Percentiles rank a stretch among this genome's conserved stretches.
Evolutionary conservation across 2,797 vertebrate species (phyloP).

Genomic region (Enteromius anoplus): DNA sequence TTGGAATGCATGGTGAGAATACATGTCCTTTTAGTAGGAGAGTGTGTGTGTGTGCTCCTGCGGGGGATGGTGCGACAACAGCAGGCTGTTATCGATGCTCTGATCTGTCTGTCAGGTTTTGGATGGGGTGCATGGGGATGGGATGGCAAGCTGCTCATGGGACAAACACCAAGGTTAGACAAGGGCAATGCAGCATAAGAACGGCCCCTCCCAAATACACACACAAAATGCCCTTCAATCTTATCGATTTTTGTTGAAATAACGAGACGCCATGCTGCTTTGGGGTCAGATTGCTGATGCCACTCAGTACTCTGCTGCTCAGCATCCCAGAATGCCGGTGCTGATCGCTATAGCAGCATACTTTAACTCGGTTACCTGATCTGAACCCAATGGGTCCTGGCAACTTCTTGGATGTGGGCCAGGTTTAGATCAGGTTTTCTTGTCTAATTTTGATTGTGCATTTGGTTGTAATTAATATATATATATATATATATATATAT

Average conservation of each 20-base stretch:
- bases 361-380: slow-evolving; percentile 1
- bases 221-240: slow-evolving; percentile 77
- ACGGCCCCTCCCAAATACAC: slow-evolving; percentile 39
- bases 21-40: slow-evolving; percentile 8
- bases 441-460: background rate
- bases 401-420: background rate
- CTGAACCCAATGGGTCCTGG: background rate
- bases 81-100: slow-evolving; percentile 58
- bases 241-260: slow-evolving; percentile 83
- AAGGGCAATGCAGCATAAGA: slow-evolving; percentile 59
- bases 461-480: background rate
- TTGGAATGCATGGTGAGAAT: slow-evolving; percentile 15
- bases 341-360: slow-evolving; percentile 23
- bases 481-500: no score
- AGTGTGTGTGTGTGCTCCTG: background rate
- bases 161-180: slow-evolving; percentile 63
- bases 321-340: slow-evolving; percentile 48
- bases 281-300: slow-evolving; percentile 80
- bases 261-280: slow-evolving; percentile 73
- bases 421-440: slow-evolving; percentile 2
- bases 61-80: slow-evolving; percentile 51
- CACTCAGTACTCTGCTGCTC: slow-evolving; percentile 61
- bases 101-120: slow-evolving; percentile 60
- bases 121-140: slow-evolving; percentile 38
- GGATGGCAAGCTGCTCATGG: slow-evolving; percentile 53